phyloP scores from a whole-genome alignment of 2,888 invertebrate species.

The Xanthostigma xanthostigma region DNA sequence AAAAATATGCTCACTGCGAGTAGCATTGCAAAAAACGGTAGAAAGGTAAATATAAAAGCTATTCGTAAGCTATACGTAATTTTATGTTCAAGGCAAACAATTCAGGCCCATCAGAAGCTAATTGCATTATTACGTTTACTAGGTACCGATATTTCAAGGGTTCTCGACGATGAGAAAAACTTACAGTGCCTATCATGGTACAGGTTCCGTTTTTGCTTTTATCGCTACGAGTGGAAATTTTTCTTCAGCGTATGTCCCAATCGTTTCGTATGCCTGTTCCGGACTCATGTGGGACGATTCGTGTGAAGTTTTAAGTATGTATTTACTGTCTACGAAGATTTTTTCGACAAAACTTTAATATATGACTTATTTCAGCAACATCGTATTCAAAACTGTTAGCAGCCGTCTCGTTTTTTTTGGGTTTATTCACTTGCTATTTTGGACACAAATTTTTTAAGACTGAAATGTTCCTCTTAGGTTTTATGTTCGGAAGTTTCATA shows the following conservation, averaged over 20 bases:
- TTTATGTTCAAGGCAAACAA: too few relatives aligned
- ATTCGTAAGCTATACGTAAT: too few relatives aligned
- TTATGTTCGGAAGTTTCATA: conserved; percentile 37
- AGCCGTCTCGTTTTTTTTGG: conserved; percentile 38
- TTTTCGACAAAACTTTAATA: not conserved
- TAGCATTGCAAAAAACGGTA: conserved; percentile 34
- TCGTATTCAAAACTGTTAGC: conserved; percentile 34
- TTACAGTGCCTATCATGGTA: conserved; percentile 44
- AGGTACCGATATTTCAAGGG: too few relatives aligned
- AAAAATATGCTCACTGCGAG: conserved; percentile 43
- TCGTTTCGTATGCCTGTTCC: conserved; percentile 49
- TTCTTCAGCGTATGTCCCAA: conserved; percentile 52
- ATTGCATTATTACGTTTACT: too few relatives aligned
- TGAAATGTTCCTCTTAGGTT: conserved; percentile 45
- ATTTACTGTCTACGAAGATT: conserved; percentile 8
- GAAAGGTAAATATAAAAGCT: conserved; percentile 29
- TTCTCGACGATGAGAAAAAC: conserved; percentile 28
- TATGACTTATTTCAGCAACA: conserved; percentile 26
- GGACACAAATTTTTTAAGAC: conserved; percentile 49
- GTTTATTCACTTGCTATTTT: conserved; percentile 42
- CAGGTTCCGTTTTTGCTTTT: conserved; percentile 42
- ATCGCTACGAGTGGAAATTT: conserved; percentile 30
- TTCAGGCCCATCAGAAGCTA: too few relatives aligned
- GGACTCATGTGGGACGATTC: conserved; percentile 28
- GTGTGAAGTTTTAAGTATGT: conserved; percentile 40